These are phyloP conservation scores for Drosophila diplacantha DNA, from an alignment of 2,888 invertebrate species.

Conservation along the genomic window DNA sequence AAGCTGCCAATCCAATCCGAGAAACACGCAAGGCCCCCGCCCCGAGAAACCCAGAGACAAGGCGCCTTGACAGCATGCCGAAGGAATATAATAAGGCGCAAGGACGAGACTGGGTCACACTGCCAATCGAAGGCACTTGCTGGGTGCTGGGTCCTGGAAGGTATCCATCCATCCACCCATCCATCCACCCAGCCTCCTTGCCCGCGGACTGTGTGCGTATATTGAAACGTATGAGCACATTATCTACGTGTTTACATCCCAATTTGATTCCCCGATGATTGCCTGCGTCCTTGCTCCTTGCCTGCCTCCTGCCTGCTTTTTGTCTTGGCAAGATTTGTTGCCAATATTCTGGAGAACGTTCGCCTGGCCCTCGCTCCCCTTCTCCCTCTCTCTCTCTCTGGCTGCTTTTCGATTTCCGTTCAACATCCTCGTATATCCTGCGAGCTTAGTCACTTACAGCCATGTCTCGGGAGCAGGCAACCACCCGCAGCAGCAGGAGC, in stretches of 20 bases:
- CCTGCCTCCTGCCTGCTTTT: constrained; percentile 10
- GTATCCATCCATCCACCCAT: background rate
- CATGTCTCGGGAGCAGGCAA: constrained; percentile 39
- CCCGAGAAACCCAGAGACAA: constrained; percentile 7
- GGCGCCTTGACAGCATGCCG: constrained; percentile 60
- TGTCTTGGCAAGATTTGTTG: constrained; percentile 65
- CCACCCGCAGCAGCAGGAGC: background rate
- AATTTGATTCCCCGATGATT: constrained; percentile 72
- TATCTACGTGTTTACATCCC: constrained; percentile 75
- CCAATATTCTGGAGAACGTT: constrained; percentile 48
- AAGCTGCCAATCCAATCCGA: constrained; percentile 24
- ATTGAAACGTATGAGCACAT: constrained; percentile 67
- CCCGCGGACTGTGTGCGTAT: constrained; percentile 32
- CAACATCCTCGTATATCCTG: constrained; percentile 55
- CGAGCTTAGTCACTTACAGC: constrained; percentile 56
- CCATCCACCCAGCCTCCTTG: background rate
- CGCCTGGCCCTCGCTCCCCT: constrained; percentile 5
- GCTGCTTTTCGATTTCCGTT: constrained; percentile 64
- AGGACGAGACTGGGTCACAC: constrained; percentile 16
- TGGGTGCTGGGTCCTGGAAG: background rate
- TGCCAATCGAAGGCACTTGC: constrained; percentile 46
- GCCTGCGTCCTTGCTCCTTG: constrained; percentile 22
- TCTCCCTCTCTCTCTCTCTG: background rate
- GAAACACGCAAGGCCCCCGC: constrained; percentile 23
- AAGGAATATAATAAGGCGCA: constrained; percentile 56